These are phyloP conservation scores for Tetragonula clypearis DNA, from an alignment of 1,140 invertebrate genomes.

Conservation along the genomic window DNA sequence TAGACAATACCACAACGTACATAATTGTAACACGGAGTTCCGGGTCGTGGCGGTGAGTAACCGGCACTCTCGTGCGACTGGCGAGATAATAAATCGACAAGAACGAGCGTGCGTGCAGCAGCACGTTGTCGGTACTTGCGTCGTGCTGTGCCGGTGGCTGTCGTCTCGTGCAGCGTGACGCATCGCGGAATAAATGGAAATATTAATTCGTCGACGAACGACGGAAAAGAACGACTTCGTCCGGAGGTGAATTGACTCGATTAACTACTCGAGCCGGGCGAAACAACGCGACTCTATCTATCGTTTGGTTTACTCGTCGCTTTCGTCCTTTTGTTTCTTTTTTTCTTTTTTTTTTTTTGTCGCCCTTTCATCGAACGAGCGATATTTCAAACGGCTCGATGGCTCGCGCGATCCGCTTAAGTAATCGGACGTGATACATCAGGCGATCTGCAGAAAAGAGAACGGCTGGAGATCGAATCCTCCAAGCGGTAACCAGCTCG, in stretches of 20 bases:
- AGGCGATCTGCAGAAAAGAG: background rate
- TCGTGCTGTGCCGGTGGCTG: background rate
- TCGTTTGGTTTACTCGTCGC: background rate
- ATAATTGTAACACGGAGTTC: conserved; percentile 63
- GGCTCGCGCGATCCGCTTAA: conserved; percentile 1
- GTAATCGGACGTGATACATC: conserved; percentile 26
- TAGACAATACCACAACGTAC: conserved; percentile 42
- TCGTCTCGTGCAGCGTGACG: conserved; percentile 23
- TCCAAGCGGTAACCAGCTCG: background rate
- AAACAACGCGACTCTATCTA: background rate
- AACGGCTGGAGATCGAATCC: background rate
- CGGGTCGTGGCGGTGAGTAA: conserved; percentile 56
- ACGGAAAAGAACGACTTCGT: conserved; percentile 29
- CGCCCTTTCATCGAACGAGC: background rate
- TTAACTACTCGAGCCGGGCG: background rate
- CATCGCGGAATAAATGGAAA: conserved; percentile 49
- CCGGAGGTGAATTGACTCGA: background rate
- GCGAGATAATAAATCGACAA: conserved; percentile 53
- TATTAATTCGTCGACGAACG: conserved; percentile 6
- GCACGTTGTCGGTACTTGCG: background rate
- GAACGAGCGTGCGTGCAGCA: conserved; percentile 24
- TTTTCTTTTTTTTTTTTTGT: no score
- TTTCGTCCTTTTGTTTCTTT: no score
- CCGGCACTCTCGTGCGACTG: conserved; percentile 2
- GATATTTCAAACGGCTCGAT: conserved; percentile 15